Evolutionary conservation across 2,888 invertebrate genomes (phyloP).

Genomic region (Cephus pygmeus): DNA sequence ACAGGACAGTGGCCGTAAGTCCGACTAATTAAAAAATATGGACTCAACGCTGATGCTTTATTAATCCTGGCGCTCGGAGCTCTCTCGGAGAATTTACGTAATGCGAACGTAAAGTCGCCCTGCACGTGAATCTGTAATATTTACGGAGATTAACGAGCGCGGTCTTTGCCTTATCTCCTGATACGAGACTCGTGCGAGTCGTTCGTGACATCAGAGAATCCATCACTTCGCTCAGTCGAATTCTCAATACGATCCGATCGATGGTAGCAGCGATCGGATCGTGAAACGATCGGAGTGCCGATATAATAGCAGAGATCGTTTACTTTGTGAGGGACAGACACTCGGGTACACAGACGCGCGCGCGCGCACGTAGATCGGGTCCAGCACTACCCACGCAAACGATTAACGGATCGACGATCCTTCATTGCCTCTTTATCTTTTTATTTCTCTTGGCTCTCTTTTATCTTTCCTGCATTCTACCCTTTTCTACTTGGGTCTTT

Average conservation of each 20-base stretch:
- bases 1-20: constrained; percentile 30
- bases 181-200: not conserved
- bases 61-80: constrained; percentile 8
- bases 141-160: not conserved
- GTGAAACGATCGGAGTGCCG: not conserved
- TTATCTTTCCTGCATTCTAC: not conserved
- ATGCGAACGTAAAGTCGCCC: not conserved
- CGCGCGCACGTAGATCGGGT: not conserved
- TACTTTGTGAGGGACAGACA: not conserved
- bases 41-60: constrained; percentile 26
- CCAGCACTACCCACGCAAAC: constrained; percentile 23
- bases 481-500: not conserved
- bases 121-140: not conserved
- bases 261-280: constrained; percentile 1
- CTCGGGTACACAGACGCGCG: not conserved
- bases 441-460: not conserved
- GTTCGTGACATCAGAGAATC: not conserved
- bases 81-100: not conserved
- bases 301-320: not conserved
- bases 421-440: not conserved
- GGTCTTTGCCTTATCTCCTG: not conserved
- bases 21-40: constrained; percentile 44
- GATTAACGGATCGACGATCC: constrained; percentile 8
- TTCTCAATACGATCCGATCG: not conserved
- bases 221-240: not conserved